Conservation (phyloP, 1,140 invertebrate species). For the Heliconius congener region DNA sequence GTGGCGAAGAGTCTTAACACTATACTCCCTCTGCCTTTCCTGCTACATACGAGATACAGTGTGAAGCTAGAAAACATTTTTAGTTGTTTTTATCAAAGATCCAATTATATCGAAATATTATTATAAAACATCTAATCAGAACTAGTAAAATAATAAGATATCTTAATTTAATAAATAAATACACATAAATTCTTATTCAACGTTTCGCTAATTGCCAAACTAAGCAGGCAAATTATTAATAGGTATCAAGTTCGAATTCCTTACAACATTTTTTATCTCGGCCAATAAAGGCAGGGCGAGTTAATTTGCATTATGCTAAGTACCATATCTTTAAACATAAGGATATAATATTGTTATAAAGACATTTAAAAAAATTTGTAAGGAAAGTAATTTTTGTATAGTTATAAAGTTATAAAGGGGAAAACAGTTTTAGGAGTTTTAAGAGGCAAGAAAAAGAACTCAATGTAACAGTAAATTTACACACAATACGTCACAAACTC, state of each 20-base stretch:
- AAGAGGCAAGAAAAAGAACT: too few relatives aligned
- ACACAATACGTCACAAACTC: too few relatives aligned
- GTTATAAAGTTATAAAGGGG: too few relatives aligned
- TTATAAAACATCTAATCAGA: background rate
- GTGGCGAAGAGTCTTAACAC: background rate
- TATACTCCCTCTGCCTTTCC: background rate
- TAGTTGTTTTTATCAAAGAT: background rate
- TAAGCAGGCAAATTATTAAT: conserved; percentile 5
- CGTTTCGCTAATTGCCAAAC: conserved; percentile 7
- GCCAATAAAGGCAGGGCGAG: conserved; percentile 7
- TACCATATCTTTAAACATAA: conserved; percentile 10
- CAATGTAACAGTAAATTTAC: too few relatives aligned
- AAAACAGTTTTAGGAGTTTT: too few relatives aligned
- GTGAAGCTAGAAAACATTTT: background rate
- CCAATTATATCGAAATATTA: background rate
- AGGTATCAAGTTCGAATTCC: conserved; percentile 5
- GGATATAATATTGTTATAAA: conserved; percentile 6
- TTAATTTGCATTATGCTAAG: conserved; percentile 12
- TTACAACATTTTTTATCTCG: conserved; percentile 14
- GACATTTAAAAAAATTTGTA: background rate
- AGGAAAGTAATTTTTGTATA: background rate
- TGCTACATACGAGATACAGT: background rate
- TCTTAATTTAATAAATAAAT: conserved; percentile 9
- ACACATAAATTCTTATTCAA: background rate
- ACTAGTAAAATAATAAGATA: background rate